Percentiles rank a stretch among this genome's conserved stretches.
Evolutionary conservation across 2,888 invertebrate genomes (phyloP).

Genomic region (Drosophila infuscata): DNA sequence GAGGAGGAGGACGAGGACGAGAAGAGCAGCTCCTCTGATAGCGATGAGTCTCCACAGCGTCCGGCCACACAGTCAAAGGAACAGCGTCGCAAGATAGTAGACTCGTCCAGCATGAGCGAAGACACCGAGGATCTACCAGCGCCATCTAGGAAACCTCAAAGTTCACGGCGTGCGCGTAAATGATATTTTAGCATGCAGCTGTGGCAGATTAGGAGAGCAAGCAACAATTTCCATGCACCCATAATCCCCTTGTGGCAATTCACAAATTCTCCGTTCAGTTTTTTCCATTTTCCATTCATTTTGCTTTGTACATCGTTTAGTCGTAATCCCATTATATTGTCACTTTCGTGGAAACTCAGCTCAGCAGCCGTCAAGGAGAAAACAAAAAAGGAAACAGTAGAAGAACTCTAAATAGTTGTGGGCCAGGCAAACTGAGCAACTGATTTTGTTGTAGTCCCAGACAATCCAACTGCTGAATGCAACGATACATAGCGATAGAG

Average conservation of each 20-base stretch:
- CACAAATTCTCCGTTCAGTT: slow-evolving; percentile 34
- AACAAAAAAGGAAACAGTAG: neutral
- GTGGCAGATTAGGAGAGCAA: slow-evolving; percentile 14
- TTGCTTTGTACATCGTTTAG: slow-evolving; percentile 36
- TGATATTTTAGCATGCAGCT: slow-evolving; percentile 15
- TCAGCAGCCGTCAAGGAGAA: slow-evolving; percentile 21
- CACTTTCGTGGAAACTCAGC: slow-evolving; percentile 50
- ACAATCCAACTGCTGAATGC: neutral
- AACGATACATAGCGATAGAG: neutral
- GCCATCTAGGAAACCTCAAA: slow-evolving; percentile 10
- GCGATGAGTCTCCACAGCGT: neutral
- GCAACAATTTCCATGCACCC: neutral
- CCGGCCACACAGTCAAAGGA: slow-evolving; percentile 9
- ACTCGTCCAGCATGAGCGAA: slow-evolving; percentile 16
- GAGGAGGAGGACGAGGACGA: slow-evolving; percentile 14
- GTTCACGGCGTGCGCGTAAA: slow-evolving; percentile 34
- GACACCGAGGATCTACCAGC: slow-evolving; percentile 19
- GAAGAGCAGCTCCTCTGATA: neutral
- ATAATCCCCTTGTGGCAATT: slow-evolving; percentile 44
- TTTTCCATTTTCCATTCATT: slow-evolving; percentile 23
- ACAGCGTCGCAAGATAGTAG: slow-evolving; percentile 14
- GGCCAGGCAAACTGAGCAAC: neutral
- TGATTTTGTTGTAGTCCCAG: neutral
- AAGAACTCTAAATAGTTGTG: neutral
- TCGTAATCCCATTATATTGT: slow-evolving; percentile 62